phyloP scores from a whole-genome alignment of 1,140 invertebrate genomes.

The Drosophila bocki region DNA sequence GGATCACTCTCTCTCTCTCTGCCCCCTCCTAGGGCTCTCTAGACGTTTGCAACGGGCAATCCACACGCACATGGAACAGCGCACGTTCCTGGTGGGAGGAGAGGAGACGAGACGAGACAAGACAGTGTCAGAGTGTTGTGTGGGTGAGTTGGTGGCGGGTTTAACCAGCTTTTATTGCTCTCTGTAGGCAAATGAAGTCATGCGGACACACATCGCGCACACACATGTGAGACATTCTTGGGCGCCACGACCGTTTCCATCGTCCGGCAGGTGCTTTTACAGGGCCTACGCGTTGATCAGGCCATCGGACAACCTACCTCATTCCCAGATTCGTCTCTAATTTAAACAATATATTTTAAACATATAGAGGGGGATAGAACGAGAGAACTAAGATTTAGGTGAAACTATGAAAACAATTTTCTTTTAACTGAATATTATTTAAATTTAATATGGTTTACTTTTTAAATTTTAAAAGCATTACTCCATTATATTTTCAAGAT shows the following conservation, averaged over 20 bases:
- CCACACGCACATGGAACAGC: constrained; percentile 78
- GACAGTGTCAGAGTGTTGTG: neutral
- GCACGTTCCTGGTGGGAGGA: constrained; percentile 58
- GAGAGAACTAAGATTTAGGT: neutral
- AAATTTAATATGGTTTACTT: too few species aligned
- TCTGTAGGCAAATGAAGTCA: constrained; percentile 43
- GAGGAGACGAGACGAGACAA: neutral
- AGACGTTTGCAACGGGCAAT: constrained; percentile 70
- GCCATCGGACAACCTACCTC: constrained; percentile 4
- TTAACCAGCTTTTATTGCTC: constrained; percentile 27
- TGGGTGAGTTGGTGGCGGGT: constrained; percentile 11
- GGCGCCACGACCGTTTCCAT: constrained; percentile 15
- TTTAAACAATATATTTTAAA: constrained; percentile 51
- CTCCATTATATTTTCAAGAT: neutral
- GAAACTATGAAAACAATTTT: neutral
- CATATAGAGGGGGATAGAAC: constrained; percentile 4
- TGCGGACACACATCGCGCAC: constrained; percentile 22
- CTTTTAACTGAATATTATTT: neutral
- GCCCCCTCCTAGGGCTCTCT: constrained; percentile 50
- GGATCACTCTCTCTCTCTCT: constrained; percentile 4
- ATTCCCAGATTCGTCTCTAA: constrained; percentile 27
- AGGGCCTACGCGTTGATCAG: constrained; percentile 14
- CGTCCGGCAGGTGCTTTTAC: constrained; percentile 36
- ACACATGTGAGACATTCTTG: constrained; percentile 43
- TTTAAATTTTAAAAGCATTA: neutral